Evolutionary conservation across 2,113 vertebrate genomes (phyloP).

Genomic region (Neogale vison): DNA sequence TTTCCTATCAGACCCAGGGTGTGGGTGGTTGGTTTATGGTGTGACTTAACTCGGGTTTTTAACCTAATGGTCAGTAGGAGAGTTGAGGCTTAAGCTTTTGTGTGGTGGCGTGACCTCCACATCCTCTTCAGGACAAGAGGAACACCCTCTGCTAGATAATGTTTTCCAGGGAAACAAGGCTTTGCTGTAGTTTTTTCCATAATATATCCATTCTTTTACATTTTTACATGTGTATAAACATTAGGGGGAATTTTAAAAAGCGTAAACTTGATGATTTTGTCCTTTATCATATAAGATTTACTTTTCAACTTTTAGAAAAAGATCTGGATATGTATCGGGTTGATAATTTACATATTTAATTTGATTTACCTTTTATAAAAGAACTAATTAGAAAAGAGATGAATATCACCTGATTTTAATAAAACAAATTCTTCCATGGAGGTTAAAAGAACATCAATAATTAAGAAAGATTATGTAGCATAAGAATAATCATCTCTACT

Average conservation of each 20-base stretch:
- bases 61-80: neutral
- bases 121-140: neutral
- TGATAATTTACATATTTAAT: neutral
- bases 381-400: neutral
- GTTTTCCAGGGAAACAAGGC: neutral
- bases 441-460: neutral
- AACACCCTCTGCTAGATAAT: neutral
- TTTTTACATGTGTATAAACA: neutral
- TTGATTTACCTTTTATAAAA: neutral
- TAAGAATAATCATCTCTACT: neutral
- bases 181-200: neutral
- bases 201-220: neutral
- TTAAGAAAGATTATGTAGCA: neutral
- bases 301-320: neutral
- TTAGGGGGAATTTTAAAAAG: neutral
- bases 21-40: neutral
- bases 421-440: neutral
- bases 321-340: neutral
- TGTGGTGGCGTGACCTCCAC: neutral
- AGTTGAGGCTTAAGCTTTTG: neutral
- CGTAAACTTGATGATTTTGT: neutral
- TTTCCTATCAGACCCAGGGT: neutral
- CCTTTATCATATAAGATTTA: neutral
- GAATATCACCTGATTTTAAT: neutral
- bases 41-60: neutral